Base-by-base conservation (phyloP, 2,888 invertebrate species). In the Tenodera sinensis region DNA sequence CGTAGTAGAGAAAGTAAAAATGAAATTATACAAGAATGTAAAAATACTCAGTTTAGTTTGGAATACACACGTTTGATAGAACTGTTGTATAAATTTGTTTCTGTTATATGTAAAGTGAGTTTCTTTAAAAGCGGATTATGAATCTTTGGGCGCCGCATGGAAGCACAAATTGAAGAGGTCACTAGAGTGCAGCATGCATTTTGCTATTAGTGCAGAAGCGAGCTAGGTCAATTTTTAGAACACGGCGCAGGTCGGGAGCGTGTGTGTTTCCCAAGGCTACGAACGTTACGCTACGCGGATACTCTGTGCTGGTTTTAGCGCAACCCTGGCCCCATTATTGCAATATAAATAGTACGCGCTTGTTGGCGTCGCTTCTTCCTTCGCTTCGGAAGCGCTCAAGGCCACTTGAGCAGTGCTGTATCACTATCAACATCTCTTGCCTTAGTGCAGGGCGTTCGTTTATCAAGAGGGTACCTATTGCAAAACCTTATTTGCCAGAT, bases 321-420 rank as follows among this genome's bases (percentile, higher is more conserved):
- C 87, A 71, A 87, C 87, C 87, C 87, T 87, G 87, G 83, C 87
- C 87, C 28, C 87, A 34, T 87, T 87, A 47, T 82, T 27, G 81
- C 34, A 83, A 42, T 30, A 81, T 71, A 71, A 71, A 71, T 71
- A 71, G 54, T 71, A 71, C 54, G 54, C 54, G 54, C 54, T 71
- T 20, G 54, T 71, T 71, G 54, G 54, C 54, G 54, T 71, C 54
- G 54, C 54, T 71, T 71, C 54, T 71, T 71, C 54, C 54, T 71
- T 15, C 54, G 20, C 54, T 71, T 71, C 54, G 20, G 54, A 71
- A 25, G 20, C 54, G 54, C 54, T 20, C 54, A 71, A 71, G 54
- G 54, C 54, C 54, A 71, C 15, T 54, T 54, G 34, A 54, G 54
- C 15, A 54, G 54, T 14, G 54, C 54, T 15, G 20, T 54, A 54